phyloP scores from a whole-genome alignment of 2,797 vertebrate species.

The Acestrorhynchus altus region DNA sequence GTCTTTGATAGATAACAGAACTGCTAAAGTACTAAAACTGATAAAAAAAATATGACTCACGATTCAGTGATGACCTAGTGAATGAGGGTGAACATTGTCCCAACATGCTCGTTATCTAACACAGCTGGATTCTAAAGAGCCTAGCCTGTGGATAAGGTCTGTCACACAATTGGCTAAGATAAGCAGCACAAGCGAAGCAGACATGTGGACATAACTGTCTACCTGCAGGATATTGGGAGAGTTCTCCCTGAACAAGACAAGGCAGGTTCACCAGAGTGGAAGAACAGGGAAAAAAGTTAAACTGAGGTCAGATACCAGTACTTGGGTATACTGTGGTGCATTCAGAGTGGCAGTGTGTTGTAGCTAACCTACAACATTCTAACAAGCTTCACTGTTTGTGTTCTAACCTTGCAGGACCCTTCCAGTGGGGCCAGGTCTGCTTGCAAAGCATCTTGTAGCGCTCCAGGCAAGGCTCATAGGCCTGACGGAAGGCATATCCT shows the following conservation, averaged over 20 bases:
- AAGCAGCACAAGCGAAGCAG: slow-evolving; percentile 36
- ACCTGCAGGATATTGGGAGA: not conserved
- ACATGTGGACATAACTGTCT: slow-evolving; percentile 32
- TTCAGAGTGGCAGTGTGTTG: not conserved
- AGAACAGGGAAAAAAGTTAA: not conserved
- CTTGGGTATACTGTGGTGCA: not conserved
- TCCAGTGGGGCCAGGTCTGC: slow-evolving; percentile 97
- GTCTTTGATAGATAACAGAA: slow-evolving; percentile 6
- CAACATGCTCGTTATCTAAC: slow-evolving; percentile 58
- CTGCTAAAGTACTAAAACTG: not conserved
- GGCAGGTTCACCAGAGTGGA: slow-evolving; percentile 27
- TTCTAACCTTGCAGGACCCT: slow-evolving; percentile 88
- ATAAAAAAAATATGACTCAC: slow-evolving; percentile 38
- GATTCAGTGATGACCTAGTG: slow-evolving; percentile 34
- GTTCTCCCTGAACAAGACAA: slow-evolving; percentile 31
- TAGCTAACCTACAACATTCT: too few relatives aligned
- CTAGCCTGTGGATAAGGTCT: slow-evolving; percentile 1
- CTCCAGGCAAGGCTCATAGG: slow-evolving; percentile 92
- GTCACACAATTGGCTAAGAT: slow-evolving; percentile 27
- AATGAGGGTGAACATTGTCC: slow-evolving; percentile 61
- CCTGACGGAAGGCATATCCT: slow-evolving; percentile 94
- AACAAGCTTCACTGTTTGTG: not conserved
- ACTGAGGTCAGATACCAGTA: not conserved
- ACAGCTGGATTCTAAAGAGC: slow-evolving; percentile 6
- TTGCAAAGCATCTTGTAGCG: slow-evolving; percentile 99